phyloP scores from a whole-genome alignment of 1,140 invertebrate species.

The Cotesia glomerata region DNA sequence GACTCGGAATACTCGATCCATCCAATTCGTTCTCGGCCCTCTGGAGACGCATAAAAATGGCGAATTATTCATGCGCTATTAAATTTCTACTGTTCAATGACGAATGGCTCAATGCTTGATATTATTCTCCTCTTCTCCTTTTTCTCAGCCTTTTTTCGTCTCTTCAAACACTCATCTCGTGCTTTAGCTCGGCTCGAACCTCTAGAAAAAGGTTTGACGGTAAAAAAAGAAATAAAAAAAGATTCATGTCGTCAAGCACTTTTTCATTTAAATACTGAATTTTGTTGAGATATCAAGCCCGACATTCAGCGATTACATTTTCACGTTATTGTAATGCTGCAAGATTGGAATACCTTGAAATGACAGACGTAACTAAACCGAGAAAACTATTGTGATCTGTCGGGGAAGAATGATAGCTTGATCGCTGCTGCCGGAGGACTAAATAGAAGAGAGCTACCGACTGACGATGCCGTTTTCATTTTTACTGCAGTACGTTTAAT shows the following conservation, averaged over 20 bases:
- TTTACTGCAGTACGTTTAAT: too few relatives aligned
- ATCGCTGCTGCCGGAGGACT: too few relatives aligned
- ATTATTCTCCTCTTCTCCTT: background rate
- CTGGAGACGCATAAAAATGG: constrained; percentile 18
- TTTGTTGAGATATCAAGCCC: too few relatives aligned
- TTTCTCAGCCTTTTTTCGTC: background rate
- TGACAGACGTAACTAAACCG: too few relatives aligned
- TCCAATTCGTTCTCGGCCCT: constrained; percentile 17
- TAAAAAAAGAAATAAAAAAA: background rate
- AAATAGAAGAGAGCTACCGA: too few relatives aligned
- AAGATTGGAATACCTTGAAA: too few relatives aligned
- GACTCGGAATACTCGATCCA: constrained; percentile 20
- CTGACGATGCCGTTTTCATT: too few relatives aligned
- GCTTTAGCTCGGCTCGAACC: background rate
- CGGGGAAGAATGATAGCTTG: too few relatives aligned
- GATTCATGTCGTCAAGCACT: background rate
- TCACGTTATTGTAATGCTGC: too few relatives aligned
- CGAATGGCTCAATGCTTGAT: background rate
- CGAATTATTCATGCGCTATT: constrained; percentile 19
- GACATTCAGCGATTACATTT: too few relatives aligned
- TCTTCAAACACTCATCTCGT: background rate
- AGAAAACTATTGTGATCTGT: too few relatives aligned
- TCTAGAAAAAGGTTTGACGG: background rate
- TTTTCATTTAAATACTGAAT: too few relatives aligned
- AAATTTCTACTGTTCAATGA: constrained; percentile 2